phyloP scores from a whole-genome alignment of 2,888 invertebrate genomes.

The Tachystola acroxantha region DNA sequence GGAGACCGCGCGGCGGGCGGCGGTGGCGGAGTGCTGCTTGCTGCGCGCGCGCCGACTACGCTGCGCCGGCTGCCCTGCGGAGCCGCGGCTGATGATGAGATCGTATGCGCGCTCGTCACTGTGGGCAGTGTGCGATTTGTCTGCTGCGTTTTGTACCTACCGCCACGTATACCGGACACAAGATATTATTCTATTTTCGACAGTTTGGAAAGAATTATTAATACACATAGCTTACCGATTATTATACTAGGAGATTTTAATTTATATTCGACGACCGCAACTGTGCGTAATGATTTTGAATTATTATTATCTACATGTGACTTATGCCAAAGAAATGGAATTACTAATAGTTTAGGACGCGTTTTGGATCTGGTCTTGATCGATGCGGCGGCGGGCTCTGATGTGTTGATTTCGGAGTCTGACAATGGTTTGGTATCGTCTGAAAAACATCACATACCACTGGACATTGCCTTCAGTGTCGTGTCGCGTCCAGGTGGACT shows the following conservation, averaged over 20 bases:
- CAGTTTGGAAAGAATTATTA: background rate
- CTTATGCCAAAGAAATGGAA: background rate
- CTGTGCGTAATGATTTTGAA: background rate
- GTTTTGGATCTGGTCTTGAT: background rate
- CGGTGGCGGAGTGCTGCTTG: too few species aligned
- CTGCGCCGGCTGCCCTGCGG: background rate
- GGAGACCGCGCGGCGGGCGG: background rate
- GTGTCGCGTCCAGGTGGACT: background rate
- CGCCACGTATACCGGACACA: background rate
- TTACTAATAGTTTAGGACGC: background rate
- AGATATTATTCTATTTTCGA: background rate
- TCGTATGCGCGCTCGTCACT: background rate
- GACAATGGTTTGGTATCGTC: background rate
- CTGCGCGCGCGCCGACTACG: too few species aligned
- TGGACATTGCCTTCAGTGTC: background rate
- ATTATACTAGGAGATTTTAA: too few species aligned
- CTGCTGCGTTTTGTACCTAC: conserved; percentile 2
- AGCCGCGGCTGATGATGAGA: background rate
- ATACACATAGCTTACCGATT: background rate
- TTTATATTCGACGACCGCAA: background rate
- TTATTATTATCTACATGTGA: background rate
- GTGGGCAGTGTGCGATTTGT: background rate
- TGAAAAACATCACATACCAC: background rate
- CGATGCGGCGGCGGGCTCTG: background rate
- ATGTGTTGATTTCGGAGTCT: background rate